Percentiles rank a stretch among this genome's conserved stretches.
These are phyloP conservation scores for Jordanella pulchra DNA, from an alignment of 2,797 vertebrate genomes.

Conservation along the genomic window DNA sequence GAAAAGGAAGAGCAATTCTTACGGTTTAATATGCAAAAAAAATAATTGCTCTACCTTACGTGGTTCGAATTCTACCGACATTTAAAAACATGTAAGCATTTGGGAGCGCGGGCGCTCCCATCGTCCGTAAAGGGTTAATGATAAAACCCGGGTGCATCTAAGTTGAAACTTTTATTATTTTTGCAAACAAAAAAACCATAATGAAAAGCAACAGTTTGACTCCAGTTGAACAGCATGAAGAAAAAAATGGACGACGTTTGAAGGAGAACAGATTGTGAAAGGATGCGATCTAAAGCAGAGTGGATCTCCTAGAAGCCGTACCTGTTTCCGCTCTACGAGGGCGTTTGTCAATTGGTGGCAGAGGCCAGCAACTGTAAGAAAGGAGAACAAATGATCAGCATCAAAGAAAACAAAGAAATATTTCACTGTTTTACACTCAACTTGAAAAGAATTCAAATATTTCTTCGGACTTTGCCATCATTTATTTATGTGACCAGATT, in stretches of 20 bases:
- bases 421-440: background rate
- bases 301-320: slow-evolving; percentile 62
- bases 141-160: no score
- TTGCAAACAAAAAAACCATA: background rate
- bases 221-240: background rate
- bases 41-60: no score
- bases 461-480: background rate
- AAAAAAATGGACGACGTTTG: background rate
- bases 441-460: no score
- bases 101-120: no score
- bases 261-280: background rate
- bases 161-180: no score
- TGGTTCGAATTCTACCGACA: no score
- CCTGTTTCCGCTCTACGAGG: slow-evolving; percentile 99
- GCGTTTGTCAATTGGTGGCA: slow-evolving; percentile 99
- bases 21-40: no score
- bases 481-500: background rate
- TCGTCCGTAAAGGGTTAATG: no score
- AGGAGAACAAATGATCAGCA: slow-evolving; percentile 1
- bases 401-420: background rate
- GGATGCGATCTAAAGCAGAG: background rate
- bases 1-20: no score
- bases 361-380: slow-evolving; percentile 92
- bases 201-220: slow-evolving; percentile 5
- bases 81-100: no score